Base-by-base conservation (phyloP, 2,888 invertebrate genomes). In the Calameuta idolon region DNA sequence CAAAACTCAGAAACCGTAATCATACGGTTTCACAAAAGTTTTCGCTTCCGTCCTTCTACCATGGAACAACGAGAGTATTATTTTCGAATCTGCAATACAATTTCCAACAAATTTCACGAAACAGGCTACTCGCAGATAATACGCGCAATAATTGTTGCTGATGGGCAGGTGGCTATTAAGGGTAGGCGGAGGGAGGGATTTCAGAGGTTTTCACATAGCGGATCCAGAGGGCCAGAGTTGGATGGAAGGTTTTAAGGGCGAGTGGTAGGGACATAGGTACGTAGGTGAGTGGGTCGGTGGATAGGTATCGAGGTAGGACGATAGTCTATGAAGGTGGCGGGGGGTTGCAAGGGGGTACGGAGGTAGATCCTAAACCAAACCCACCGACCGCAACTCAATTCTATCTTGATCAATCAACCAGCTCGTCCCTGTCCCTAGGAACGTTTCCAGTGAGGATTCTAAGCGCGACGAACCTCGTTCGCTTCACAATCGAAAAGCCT, bases 401-500 rank as follows among this genome's bases (percentile, higher is more conserved):
- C 81, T 80, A 83, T 83, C 82, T 81, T 80, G 82, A 81, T 83
- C 82, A 83, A 83, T 83, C 82, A 83, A 78, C 75, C 76, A 69
- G 74, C 79, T 76, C 74, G 74, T 34, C 30, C 74, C 35, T 35
- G 74, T 33, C 34, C 37, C 55, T 55, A 55, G 55, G 55, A 55
- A 23, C 55, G 55, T 55, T 55, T 55, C 55, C 23, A 55, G 9
- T 55, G 55, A 55, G 55, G 55, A 55, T 55, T 55, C 55, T 55
- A 55, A 23, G 55, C 55, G 55, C 55, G 55, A 55, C 55, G 55
- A 23, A 15, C 23, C 55, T 23, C 55, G 23, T 23, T 55, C 23
- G 55, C 55, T 23, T 55, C 55, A 55, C 55, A 23, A 55, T 55
- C 55, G 55, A 23, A 34, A 71, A 71, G 33, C 71, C 71, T 71